Conservation (phyloP, 2,888 invertebrate genomes). For the Microchrysa polita region DNA sequence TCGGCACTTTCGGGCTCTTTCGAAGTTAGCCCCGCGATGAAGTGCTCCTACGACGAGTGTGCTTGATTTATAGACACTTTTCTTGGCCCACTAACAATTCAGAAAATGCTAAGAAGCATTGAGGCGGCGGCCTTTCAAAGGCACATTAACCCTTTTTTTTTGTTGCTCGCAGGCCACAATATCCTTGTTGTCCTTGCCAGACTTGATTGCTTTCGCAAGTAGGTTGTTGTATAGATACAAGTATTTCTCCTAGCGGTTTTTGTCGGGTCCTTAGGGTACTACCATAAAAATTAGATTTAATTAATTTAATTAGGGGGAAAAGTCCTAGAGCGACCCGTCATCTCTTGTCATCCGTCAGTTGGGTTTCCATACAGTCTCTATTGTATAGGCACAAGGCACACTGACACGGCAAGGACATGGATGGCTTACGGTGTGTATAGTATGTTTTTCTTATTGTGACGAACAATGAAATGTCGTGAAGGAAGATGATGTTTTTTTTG, state of each 20-base stretch:
- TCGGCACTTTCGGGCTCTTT: conserved; percentile 17
- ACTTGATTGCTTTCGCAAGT: neutral
- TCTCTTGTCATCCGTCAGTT: conserved; percentile 19
- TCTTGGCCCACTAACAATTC: neutral
- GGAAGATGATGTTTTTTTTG: neutral
- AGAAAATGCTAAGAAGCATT: conserved; percentile 25
- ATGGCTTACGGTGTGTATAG: neutral
- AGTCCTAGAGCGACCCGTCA: conserved; percentile 36
- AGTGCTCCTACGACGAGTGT: neutral
- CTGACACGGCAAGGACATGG: neutral
- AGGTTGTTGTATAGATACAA: neutral
- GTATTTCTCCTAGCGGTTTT: neutral
- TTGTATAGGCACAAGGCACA: neutral
- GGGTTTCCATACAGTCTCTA: neutral
- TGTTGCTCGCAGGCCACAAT: conserved; percentile 12
- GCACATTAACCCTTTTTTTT: conserved; percentile 44
- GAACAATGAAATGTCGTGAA: conserved; percentile 10
- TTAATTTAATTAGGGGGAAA: conserved; percentile 45
- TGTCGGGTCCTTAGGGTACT: conserved; percentile 20
- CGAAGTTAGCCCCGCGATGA: neutral
- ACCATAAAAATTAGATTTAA: conserved; percentile 46
- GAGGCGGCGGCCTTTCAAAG: conserved; percentile 24
- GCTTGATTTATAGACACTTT: conserved; percentile 36
- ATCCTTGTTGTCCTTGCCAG: neutral
- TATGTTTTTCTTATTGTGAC: neutral